phyloP scores from a whole-genome alignment of 1,140 invertebrate species.

The Tetragonula clypearis region DNA sequence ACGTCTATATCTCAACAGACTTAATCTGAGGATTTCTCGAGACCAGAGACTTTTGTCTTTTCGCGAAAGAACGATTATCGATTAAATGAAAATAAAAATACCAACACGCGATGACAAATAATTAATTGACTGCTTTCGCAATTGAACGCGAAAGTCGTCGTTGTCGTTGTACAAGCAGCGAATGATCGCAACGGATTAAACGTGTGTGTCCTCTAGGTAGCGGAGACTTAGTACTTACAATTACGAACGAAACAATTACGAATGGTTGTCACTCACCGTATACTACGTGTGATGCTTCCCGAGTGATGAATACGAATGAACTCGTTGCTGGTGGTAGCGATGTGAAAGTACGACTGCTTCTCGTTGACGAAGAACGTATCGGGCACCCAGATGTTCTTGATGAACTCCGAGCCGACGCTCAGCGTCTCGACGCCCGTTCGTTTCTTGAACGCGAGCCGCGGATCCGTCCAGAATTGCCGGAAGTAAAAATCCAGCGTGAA shows the following conservation, averaged over 20 bases:
- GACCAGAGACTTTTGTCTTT: neutral
- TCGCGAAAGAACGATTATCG: neutral
- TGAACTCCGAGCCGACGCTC: slow-evolving; percentile 96
- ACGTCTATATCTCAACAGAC: neutral
- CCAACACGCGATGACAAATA: neutral
- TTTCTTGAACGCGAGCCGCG: slow-evolving; percentile 94
- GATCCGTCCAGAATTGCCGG: slow-evolving; percentile 98
- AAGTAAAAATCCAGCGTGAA: slow-evolving; percentile 99
- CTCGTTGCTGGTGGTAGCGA: slow-evolving; percentile 98
- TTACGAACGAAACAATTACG: neutral
- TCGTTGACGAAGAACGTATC: slow-evolving; percentile 99
- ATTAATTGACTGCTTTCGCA: neutral
- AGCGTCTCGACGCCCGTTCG: slow-evolving; percentile 93
- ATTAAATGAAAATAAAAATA: too few species aligned
- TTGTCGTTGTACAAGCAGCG: neutral
- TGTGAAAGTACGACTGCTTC: slow-evolving; percentile 99
- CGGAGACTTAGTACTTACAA: too few species aligned
- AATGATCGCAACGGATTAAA: too few species aligned
- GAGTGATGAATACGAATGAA: slow-evolving; percentile 97
- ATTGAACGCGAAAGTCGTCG: neutral
- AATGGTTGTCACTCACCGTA: slow-evolving; percentile 88
- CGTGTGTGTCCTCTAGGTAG: too few species aligned
- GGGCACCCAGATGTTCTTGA: slow-evolving; percentile 99
- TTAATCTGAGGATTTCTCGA: neutral
- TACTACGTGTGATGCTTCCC: slow-evolving; percentile 96